phyloP scores from a whole-genome alignment of 2,888 invertebrate genomes.

The Melangyna quadrimaculata region DNA sequence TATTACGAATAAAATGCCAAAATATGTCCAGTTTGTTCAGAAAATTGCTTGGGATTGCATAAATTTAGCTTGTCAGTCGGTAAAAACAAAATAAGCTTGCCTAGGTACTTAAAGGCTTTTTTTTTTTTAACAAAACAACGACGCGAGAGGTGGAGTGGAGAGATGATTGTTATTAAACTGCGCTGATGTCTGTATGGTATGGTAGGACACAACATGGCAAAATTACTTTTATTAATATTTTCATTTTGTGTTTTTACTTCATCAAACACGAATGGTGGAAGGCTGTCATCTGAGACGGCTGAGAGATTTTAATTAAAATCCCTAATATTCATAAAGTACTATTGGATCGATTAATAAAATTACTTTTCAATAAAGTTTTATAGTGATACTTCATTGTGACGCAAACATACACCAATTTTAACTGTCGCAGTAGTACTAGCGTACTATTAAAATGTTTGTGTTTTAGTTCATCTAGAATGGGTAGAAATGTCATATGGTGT shows the following conservation, averaged over 20 bases:
- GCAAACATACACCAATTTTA: too few species aligned
- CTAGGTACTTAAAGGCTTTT: not conserved
- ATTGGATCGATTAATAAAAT: not conserved
- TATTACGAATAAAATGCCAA: not conserved
- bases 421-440: too few species aligned
- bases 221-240: not conserved
- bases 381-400: too few species aligned
- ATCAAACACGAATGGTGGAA: not conserved
- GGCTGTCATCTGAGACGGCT: not conserved
- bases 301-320: not conserved
- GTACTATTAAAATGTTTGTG: too few species aligned
- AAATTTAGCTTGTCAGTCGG: conserved; percentile 4
- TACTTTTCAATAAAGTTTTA: not conserved
- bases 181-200: not conserved
- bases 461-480: too few species aligned
- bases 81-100: not conserved
- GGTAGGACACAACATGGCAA: not conserved
- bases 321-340: not conserved
- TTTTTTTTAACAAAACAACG: not conserved
- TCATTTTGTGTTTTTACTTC: not conserved
- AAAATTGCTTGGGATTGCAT: conserved; percentile 17
- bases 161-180: conserved; percentile 8
- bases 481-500: too few species aligned
- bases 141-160: not conserved
- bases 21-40: conserved; percentile 18